Base-by-base conservation (phyloP, 1,140 invertebrate genomes). In the Temnothorax longispinosus region DNA sequence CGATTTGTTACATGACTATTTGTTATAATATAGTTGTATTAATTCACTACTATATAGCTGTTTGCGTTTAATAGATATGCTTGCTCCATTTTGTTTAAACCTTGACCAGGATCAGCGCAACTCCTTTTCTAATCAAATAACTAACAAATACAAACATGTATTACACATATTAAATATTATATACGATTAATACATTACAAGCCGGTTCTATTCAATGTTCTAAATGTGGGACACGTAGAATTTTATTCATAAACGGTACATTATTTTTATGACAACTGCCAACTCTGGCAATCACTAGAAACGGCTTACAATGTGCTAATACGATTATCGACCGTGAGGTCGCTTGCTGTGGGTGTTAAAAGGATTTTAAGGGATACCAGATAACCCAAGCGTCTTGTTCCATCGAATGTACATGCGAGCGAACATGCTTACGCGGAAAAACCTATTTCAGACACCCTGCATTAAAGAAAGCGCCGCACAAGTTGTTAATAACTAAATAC, bases 11-110 rank as follows among this genome's bases (percentile, higher is more conserved):
- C 6, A 50, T n/a, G 32, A 58, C 35, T 58, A 71, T 38, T 58
- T 67, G n/a, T 67, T 67, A 27, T 50, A 38, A 32, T 35, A 8
- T 32, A 50, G 11, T 27, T 67, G 41, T 65, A 77, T 67, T 80
- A 81, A 71, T 82, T 18, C 62, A 56, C 64, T 47, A 67, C n/a
- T 27, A 27, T 27, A 15, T 67, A 52, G 27, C 65, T 58, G 50
- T 41, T 44, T 75, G 35, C 35, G 38, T 69, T 80, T 44, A 44
- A 62, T 47, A 44, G 78, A 90, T 78, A 90, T 78, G 50, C 78
- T 90, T 90, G 85, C 89, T 90, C 89, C 88, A 89, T 90, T 90
- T 90, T 89, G 85, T 69, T 90, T 89, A 84, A 56, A 65, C 65
- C 74, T 87, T 69, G n/a, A 62, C 80, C 58, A 71, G 27, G 4